Conservation (phyloP, 1,140 invertebrate species). For the Drosophila grimshawi region DNA sequence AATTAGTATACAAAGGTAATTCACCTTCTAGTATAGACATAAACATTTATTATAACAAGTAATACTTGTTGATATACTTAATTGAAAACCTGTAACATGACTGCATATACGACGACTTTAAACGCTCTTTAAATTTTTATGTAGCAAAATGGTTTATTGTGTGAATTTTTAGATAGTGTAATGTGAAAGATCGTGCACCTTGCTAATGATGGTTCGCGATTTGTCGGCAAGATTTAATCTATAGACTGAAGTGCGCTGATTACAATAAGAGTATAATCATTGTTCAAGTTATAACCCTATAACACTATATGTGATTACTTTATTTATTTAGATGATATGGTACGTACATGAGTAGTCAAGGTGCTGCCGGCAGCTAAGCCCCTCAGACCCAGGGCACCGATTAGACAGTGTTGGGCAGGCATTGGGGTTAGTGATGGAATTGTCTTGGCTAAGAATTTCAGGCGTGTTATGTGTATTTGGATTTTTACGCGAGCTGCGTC, state of each 20-base stretch:
- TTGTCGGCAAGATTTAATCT: conserved; percentile 20
- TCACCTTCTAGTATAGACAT: neutral
- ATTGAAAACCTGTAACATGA: neutral
- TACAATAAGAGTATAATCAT: conserved; percentile 24
- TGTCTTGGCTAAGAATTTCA: conserved; percentile 88
- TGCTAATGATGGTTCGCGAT: neutral
- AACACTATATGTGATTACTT: conserved; percentile 64
- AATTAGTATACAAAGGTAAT: neutral
- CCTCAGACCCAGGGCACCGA: conserved; percentile 23
- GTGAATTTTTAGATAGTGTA: conserved; percentile 29
- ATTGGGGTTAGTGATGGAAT: conserved; percentile 35
- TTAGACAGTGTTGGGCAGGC: conserved; percentile 55
- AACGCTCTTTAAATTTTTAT: conserved; percentile 1
- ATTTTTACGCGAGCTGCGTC: conserved; percentile 92
- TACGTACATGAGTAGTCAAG: conserved; percentile 80
- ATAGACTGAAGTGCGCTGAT: conserved; percentile 17
- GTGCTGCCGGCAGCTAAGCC: conserved; percentile 2
- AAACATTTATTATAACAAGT: neutral
- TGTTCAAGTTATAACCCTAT: conserved; percentile 37
- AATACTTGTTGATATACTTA: neutral
- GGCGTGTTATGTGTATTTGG: conserved; percentile 90
- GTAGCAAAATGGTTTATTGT: conserved; percentile 11
- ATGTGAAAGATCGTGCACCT: conserved; percentile 24
- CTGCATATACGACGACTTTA: neutral
- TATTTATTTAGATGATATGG: conserved; percentile 72